Conservation (phyloP, 1,140 invertebrate species). For the Caenorhabditis briggsae region DNA sequence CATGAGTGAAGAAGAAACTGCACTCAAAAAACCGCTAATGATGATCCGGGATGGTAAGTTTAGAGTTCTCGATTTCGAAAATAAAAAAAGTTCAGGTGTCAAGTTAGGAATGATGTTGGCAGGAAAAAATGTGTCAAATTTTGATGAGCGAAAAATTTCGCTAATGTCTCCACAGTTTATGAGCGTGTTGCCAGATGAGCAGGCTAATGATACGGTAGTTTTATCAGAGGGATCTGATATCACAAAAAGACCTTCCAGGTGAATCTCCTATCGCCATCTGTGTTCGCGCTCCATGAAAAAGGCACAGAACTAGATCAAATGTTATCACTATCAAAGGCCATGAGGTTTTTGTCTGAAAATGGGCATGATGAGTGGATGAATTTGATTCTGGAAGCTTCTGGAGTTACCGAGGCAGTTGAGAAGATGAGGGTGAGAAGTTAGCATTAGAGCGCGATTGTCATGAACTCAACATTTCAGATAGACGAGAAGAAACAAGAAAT, state of each 20-base stretch:
- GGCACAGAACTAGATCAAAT: constrained; percentile 64
- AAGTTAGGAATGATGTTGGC: constrained; percentile 29
- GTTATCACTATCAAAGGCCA: constrained; percentile 9
- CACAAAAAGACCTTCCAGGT: constrained; percentile 40
- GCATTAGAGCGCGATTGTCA: no score
- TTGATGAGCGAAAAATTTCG: constrained; percentile 16
- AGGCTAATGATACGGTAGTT: constrained; percentile 9
- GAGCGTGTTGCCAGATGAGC: constrained; percentile 13
- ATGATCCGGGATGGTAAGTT: constrained; percentile 6
- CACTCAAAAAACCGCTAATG: constrained; percentile 11
- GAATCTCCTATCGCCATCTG: constrained; percentile 67
- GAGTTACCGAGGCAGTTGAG: constrained; percentile 66
- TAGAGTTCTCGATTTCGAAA: neutral
- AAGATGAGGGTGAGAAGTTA: constrained; percentile 13
- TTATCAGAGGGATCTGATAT: no score
- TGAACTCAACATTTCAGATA: no score
- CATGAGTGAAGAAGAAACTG: neutral
- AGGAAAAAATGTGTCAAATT: constrained; percentile 12
- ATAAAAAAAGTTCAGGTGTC: neutral
- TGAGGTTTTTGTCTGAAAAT: constrained; percentile 42
- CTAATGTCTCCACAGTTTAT: constrained; percentile 44
- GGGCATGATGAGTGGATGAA: constrained; percentile 69
- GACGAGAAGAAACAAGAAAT: constrained; percentile 19
- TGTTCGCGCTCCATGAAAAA: constrained; percentile 69
- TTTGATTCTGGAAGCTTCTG: constrained; percentile 65